phyloP scores from a whole-genome alignment of 2,888 invertebrate species.

The Linnaemya vulpina region DNA sequence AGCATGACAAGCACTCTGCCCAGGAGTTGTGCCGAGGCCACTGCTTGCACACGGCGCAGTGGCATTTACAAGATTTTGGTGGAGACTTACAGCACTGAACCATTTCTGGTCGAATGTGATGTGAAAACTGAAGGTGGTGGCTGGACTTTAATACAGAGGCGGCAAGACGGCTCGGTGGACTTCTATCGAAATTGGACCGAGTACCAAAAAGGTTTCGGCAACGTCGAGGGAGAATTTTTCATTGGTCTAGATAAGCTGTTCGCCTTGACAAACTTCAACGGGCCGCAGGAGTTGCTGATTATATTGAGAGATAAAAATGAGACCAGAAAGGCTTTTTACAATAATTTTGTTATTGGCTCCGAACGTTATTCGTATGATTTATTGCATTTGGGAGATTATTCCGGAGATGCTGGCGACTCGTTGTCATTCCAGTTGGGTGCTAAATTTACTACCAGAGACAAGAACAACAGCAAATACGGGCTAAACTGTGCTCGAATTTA shows the following conservation, averaged over 20 bases:
- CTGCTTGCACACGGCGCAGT: slow-evolving; percentile 42
- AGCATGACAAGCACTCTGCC: background rate
- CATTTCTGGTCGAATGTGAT: slow-evolving; percentile 53
- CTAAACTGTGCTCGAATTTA: background rate
- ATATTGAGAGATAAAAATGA: slow-evolving; percentile 31
- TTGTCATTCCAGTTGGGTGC: slow-evolving; percentile 14
- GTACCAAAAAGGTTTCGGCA: slow-evolving; percentile 46
- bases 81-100: background rate
- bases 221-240: slow-evolving; percentile 39
- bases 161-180: slow-evolving; percentile 49
- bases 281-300: slow-evolving; percentile 41
- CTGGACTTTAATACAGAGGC: slow-evolving; percentile 49
- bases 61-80: slow-evolving; percentile 44
- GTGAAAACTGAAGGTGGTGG: slow-evolving; percentile 26
- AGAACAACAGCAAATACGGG: background rate
- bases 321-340: slow-evolving; percentile 17
- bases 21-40: slow-evolving; percentile 42
- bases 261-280: slow-evolving; percentile 44
- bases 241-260: slow-evolving; percentile 51
- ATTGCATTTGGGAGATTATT: slow-evolving; percentile 8
- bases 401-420: slow-evolving; percentile 41
- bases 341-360: slow-evolving; percentile 10
- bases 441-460: slow-evolving; percentile 29
- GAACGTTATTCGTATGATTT: slow-evolving; percentile 3
- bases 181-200: slow-evolving; percentile 49